A percentile compares a stretch with the other conserved stretches of the same genome.
phyloP scores from a whole-genome alignment of 2,888 invertebrate species.

The Apodemia hepburni region DNA sequence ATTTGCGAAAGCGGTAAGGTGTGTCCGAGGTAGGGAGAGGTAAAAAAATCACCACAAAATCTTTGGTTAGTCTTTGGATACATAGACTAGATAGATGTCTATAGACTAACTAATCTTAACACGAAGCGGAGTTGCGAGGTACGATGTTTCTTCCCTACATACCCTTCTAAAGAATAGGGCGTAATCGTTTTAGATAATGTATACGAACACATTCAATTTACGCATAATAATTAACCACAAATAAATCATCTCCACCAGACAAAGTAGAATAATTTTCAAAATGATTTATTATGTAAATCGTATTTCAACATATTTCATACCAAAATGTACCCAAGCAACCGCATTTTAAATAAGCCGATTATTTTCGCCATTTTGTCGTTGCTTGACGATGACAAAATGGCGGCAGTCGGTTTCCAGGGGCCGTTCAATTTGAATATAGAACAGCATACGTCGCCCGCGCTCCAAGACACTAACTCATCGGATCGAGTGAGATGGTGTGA shows the following conservation, averaged over 20 bases:
- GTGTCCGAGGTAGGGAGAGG: no score
- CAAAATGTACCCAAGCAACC: slow-evolving; percentile 25
- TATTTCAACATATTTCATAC: slow-evolving; percentile 32
- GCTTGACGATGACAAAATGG: slow-evolving; percentile 69
- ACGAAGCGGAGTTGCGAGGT: no score
- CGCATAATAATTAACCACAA: neutral
- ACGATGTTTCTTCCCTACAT: no score
- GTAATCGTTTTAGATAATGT: no score
- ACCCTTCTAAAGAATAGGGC: no score
- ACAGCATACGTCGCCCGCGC: slow-evolving; percentile 76
- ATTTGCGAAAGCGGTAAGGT: no score
- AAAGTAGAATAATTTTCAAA: slow-evolving; percentile 12
- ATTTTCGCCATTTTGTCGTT: slow-evolving; percentile 60
- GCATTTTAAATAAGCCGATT: slow-evolving; percentile 40
- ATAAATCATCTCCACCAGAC: neutral
- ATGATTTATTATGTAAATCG: slow-evolving; percentile 22
- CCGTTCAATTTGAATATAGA: slow-evolving; percentile 78
- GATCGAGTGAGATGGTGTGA: slow-evolving; percentile 72
- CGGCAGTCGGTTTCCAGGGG: slow-evolving; percentile 56
- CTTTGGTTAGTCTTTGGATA: no score
- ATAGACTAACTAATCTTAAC: no score
- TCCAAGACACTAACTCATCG: slow-evolving; percentile 74
- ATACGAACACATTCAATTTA: no score
- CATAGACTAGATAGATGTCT: no score
- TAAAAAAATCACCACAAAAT: no score